Conservation (phyloP, 1,140 invertebrate species). For the Helicoverpa armigera region DNA sequence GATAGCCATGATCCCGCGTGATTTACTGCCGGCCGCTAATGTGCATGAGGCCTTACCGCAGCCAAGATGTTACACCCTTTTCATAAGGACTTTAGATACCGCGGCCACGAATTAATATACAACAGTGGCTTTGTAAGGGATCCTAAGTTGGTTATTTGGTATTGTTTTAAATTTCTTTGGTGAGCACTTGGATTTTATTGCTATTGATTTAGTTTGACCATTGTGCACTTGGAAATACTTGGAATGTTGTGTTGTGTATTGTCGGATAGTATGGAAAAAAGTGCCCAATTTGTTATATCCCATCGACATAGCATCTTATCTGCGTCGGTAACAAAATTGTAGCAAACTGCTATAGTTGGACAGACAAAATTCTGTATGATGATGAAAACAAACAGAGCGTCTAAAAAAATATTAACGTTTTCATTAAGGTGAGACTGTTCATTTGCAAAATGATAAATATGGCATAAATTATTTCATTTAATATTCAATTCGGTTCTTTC, state of each 20-base stretch:
- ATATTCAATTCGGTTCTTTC: slow-evolving; percentile 86
- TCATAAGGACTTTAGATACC: slow-evolving; percentile 45
- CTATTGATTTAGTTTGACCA: too few species aligned
- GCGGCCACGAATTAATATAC: slow-evolving; percentile 37
- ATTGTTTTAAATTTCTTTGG: slow-evolving; percentile 2
- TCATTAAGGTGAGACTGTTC: slow-evolving; percentile 85
- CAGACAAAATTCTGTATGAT: not conserved
- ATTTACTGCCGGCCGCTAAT: slow-evolving; percentile 72
- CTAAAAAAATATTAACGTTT: slow-evolving; percentile 74
- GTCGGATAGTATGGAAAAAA: too few species aligned
- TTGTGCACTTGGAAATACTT: too few species aligned
- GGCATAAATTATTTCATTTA: slow-evolving; percentile 87
- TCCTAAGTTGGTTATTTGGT: not conserved
- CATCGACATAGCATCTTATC: too few species aligned
- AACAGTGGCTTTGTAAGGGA: slow-evolving; percentile 13
- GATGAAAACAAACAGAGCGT: slow-evolving; percentile 48
- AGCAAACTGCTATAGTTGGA: not conserved
- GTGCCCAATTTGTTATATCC: too few species aligned
- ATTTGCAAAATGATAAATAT: slow-evolving; percentile 87
- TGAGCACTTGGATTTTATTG: not conserved
- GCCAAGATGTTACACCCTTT: slow-evolving; percentile 54
- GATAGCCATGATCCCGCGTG: slow-evolving; percentile 75
- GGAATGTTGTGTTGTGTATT: too few species aligned
- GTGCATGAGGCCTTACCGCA: slow-evolving; percentile 60
- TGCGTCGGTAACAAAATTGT: not conserved